Base-by-base conservation (phyloP, 2,113 vertebrate genomes). In the Silurus asotus region DNA sequence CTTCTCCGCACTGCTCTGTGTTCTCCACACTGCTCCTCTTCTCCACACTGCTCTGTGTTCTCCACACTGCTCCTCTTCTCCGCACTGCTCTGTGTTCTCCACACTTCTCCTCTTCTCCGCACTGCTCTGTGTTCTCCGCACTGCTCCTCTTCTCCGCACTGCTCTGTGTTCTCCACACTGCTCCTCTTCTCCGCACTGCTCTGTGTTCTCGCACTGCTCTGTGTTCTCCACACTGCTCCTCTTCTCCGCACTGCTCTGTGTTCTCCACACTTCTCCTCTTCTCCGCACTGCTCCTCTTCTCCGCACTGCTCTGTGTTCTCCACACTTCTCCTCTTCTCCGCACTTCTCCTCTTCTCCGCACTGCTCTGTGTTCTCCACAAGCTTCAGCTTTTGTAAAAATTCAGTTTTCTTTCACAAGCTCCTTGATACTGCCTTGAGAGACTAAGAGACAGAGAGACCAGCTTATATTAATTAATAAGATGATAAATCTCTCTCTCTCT, bases 401-500 rank as follows among this genome's bases (percentile, higher is more conserved):
- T 89, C 1, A 67, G 48, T 87, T 87, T 88, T 37, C 81, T 48
- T 83, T 37, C 37, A 37, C 19, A 90, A 88, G 80, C 83, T 82
- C 58, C 81, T 83, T 88, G 69, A 70, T 4, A 13, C 70, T 15
- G 25, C 81, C 64, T 37, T n/a, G 37, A 37, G 37, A 37, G 37
- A 37, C 1, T 37, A 2, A 37, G 37, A 37, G 37, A 37, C 37
- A 56, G 53, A 9, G 74, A 79, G 79, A 88, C 84, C 59, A 5
- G 64, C 85, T 74, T 15, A 61, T 4, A 86, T 88, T 85, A 84
- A 88, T 90, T 84, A 88, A 56, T 58, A 49, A 84, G 80, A 78
- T 55, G n/a, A n/a, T 62, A 59, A 56, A 48, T 62, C 1, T 64
- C 86, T 15, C 74, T 77, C 74, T 55, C 49, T 55, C 74, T 53